A percentile compares a stretch with the other conserved stretches of the same genome.
phyloP scores from a whole-genome alignment of 1,140 invertebrate genomes.

The Cephus cinctus region DNA sequence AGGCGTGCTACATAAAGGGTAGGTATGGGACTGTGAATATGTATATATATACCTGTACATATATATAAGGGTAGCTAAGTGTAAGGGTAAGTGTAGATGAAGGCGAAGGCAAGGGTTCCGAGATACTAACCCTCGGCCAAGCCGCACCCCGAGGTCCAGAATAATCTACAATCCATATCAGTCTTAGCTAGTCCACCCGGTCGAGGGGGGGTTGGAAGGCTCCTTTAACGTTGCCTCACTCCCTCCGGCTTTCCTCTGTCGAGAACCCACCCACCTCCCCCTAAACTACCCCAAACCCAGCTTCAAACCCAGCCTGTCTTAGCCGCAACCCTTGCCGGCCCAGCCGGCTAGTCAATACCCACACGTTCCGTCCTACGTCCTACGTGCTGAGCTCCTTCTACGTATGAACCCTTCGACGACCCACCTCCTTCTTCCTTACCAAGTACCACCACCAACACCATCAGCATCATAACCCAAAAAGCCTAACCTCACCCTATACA shows the following conservation, averaged over 20 bases:
- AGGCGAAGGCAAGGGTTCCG: conserved; percentile 42
- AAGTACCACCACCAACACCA: too few relatives aligned
- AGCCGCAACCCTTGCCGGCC: conserved; percentile 10
- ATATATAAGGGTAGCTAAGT: too few relatives aligned
- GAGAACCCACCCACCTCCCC: conserved; percentile 22
- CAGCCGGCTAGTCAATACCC: conserved; percentile 47
- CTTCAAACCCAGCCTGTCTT: conserved; percentile 3
- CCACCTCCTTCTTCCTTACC: too few relatives aligned
- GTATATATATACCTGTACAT: too few relatives aligned
- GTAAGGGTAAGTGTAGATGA: too few relatives aligned
- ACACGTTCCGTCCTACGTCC: conserved; percentile 33
- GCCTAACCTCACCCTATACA: too few relatives aligned
- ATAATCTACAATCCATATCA: conserved; percentile 57
- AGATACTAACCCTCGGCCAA: conserved; percentile 57
- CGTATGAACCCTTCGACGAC: conserved; percentile 33
- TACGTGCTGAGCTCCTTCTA: conserved; percentile 31
- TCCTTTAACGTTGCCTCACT: conserved; percentile 12
- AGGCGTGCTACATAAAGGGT: too few relatives aligned
- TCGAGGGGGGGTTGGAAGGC: too few relatives aligned
- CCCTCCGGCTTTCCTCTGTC: conserved; percentile 16
- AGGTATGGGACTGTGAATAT: too few relatives aligned
- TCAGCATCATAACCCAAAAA: too few relatives aligned
- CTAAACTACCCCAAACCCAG: conserved; percentile 12
- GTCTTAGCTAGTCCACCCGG: conserved; percentile 6
- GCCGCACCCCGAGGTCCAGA: conserved; percentile 56